Base-by-base conservation (phyloP, 2,113 vertebrate genomes). In the Heterotis niloticus region DNA sequence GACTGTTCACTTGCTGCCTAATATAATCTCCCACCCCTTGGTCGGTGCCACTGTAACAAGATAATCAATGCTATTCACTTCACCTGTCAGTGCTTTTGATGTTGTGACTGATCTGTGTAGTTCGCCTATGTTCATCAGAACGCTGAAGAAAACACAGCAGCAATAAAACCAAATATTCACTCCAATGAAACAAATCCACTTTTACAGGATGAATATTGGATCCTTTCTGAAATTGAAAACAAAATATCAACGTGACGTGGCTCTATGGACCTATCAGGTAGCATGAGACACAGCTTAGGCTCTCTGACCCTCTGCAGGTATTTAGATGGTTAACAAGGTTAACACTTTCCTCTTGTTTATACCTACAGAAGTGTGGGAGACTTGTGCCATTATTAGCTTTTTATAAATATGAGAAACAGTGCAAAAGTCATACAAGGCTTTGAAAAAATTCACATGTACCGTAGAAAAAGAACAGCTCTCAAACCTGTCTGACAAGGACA, bases 401-500 rank as follows among this genome's bases (percentile, higher is more conserved):
- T 62, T 62, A 1, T 72, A 56, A 72, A 54, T 24, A 72, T 5
- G 44, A 56, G n/a, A 52, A 54, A 11, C 0, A 11, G 71, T 73
- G 7, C 18, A n/a, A 44, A 44, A 44, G 23, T 23, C 26, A 24
- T 54, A 74, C 13, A 24, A 26, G 54, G 11, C 5, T 24, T 59
- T 59, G 13, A 1, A 17, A 10, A 5, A 56, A 13, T 34, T 24
- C 26, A n/a, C 10, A 16, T 23, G 57, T 62, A 62, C 20, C 59
- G 10, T 62, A 20, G 5, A 26, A 13, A 59, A 26, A 51, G 57
- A 28, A 10, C 57, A 14, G 3, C 59, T 62, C 71, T 10, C 20
- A 54, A 56, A 73, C n/a, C 71, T 73, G 20, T n/a, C 51, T 72
- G 70, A 72, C 70, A 72, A n/a, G n/a, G n/a, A 72, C 0, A 51